Base-by-base conservation (phyloP, 30 jellyfish, hydroid and myxozoan species). In the Turritopsis dohrnii region DNA sequence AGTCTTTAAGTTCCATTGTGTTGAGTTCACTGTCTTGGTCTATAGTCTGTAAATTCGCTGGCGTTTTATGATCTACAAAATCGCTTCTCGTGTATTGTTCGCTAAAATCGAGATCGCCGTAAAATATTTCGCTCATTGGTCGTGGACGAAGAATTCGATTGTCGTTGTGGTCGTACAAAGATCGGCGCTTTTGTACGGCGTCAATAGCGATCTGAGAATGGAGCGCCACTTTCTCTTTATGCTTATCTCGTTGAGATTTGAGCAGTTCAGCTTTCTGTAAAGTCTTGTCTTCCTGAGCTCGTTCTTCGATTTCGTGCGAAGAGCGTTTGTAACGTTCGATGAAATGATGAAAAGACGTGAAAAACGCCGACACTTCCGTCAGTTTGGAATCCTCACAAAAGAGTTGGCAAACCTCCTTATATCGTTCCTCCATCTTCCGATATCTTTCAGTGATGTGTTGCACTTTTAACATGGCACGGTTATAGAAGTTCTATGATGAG, bases 401-500 rank as follows among this genome's bases (percentile, higher is more conserved):
- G 90, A 93, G 31, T 52, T 53, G 26, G 72, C 98, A 93, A 28
- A 89, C 98, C 8, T 93, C 96, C 79, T 82, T 88, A 88, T 88
- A 93, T 41, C 88, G 95, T 28, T 93, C 98, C 16, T 93, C 96
- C 98, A 93, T 88, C 79, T 88, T 93, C 0, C 98, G 96, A 79
- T 88, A 88, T 54, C 83, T 75, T 72, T 93, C 98, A 71, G 94
- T 85, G 79, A 88, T 85, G 77, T 79, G 87, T 25, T 93, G 98
- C 18, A 93, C 96, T 72, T 93, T 93, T 4, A 88, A 30, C 21
- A 93, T 71, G 18, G 96, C 96, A 52, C 98, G 90, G 26, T 84
- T 85, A 84, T 93, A 93, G 80, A 93, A 93, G 65, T 88, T 86
- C 98, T 93, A 74, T 1, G 27, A n/a, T 21, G 18, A 7, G 80